phyloP scores from a whole-genome alignment of 2,797 vertebrate genomes.

The Telmatherina bonti region DNA sequence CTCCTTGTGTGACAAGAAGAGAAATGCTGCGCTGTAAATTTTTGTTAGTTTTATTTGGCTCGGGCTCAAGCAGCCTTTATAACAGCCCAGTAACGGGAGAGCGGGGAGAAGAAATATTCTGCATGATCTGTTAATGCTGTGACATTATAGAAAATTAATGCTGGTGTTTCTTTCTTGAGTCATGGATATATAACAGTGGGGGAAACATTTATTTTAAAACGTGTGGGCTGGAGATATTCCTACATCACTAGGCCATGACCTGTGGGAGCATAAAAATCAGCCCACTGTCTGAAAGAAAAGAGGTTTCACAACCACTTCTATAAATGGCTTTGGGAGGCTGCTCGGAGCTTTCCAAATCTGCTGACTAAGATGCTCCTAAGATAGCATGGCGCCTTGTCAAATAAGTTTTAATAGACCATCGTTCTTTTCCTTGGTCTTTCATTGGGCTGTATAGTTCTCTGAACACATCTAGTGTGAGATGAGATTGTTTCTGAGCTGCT shows the following conservation, averaged over 20 bases:
- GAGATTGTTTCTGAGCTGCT: background rate
- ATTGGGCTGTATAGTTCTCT: slow-evolving; percentile 15
- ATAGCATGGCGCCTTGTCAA: slow-evolving; percentile 30
- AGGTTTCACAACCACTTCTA: slow-evolving; percentile 20
- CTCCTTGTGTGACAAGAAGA: background rate
- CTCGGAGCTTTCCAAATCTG: slow-evolving; percentile 21
- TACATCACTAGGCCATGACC: slow-evolving; percentile 21
- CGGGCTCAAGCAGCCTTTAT: background rate
- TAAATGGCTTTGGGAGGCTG: slow-evolving; percentile 17
- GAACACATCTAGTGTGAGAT: slow-evolving; percentile 11
- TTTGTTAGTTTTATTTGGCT: background rate
- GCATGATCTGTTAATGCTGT: background rate
- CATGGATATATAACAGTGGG: slow-evolving; percentile 8
- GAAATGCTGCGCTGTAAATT: background rate
- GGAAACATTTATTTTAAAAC: slow-evolving; percentile 27
- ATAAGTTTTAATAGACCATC: slow-evolving; percentile 25
- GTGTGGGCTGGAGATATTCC: slow-evolving; percentile 30
- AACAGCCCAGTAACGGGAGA: background rate
- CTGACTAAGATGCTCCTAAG: slow-evolving; percentile 42
- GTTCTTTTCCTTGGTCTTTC: slow-evolving; percentile 15
- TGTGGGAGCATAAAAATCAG: slow-evolving; percentile 34
- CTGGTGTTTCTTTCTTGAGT: slow-evolving; percentile 22
- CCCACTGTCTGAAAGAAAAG: slow-evolving; percentile 27
- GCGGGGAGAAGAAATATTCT: background rate
- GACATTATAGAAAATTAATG: slow-evolving; percentile 7